These are phyloP conservation scores for Silurus meridionalis DNA, from an alignment of 2,113 vertebrate species.

Conservation along the genomic window DNA sequence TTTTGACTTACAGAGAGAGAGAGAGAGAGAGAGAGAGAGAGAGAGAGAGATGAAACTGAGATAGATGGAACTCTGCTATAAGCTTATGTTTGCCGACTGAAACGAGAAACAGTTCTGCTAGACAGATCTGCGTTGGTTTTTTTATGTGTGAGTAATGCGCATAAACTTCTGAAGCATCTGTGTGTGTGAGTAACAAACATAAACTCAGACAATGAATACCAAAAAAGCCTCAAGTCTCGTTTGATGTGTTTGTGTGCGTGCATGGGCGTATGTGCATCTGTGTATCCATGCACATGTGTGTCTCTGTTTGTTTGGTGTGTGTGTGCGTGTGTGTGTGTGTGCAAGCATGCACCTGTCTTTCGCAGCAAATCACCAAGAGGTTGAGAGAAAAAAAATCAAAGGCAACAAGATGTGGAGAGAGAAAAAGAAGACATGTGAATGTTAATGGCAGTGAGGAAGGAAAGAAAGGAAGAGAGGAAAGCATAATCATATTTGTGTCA, in stretches of 20 bases:
- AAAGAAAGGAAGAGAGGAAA: neutral
- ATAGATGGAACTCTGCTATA: too few species aligned
- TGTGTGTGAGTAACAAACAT: constrained; percentile 24
- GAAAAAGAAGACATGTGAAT: neutral
- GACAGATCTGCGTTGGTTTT: constrained; percentile 9
- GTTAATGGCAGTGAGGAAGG: neutral
- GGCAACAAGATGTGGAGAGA: neutral
- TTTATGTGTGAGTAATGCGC: constrained; percentile 22
- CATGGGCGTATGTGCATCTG: neutral
- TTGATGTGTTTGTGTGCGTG: constrained; percentile 32
- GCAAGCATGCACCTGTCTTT: neutral
- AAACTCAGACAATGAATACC: constrained; percentile 15
- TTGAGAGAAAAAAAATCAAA: constrained; percentile 1
- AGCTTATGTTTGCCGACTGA: neutral
- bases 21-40: constrained; percentile 4
- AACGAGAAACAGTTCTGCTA: constrained; percentile 17
- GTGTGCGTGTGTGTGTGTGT: constrained; percentile 1
- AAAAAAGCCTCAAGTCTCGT: constrained; percentile 32
- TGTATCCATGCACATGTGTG: neutral
- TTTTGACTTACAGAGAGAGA: neutral
- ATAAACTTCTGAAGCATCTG: constrained; percentile 16
- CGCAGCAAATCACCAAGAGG: neutral
- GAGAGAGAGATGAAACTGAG: neutral
- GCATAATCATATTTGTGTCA: neutral
- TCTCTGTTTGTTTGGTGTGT: neutral